Evolutionary conservation across 2,113 vertebrate genomes (phyloP), one percentile per base, ranked within the genome.

Genomic region (Heptranchias perlo): DNA sequence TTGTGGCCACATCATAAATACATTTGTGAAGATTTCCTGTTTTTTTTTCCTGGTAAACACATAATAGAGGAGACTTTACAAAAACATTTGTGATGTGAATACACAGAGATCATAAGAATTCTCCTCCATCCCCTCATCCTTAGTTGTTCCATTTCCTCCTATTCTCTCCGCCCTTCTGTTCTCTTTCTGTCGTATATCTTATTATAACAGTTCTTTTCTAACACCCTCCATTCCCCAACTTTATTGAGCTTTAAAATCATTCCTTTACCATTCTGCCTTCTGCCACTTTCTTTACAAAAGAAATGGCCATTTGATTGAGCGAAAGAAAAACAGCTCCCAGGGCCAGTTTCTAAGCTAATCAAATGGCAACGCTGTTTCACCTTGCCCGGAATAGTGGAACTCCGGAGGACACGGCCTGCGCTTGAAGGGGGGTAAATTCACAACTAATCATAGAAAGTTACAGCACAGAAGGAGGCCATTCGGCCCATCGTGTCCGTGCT

Each of bases 21-120:
- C 28, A 13, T 87, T 89, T 87, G 84, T 87, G 49, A 89, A 89
- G 52, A 58, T 54, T 89, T 89, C 86, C 86, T 89, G 25, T 89
- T 89, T 73, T 47, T 47, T 35, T 58, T 31, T 31, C n/a, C 86
- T 89, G 49, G 49, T 89, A 54, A 89, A 89, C 47, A 31, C 7
- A 11, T 31, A 58, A 31, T 7, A 31, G 8, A 54, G 44, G 49
- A 10, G 52, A 35, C 52, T 35, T 89, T 89, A 89, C 86, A 54
- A 89, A 87, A 87, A 87, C 84, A 86, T 87, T 67, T 35, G 69
- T 89, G 86, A 89, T 0, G 10, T 35, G 49, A 31, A 54, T 54
- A 31, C 47, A 87, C 47, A 49, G 21, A 52, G 47, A 5, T 21
- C 47, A 47, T 54, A 89, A 58, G 8, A 89, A 35, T 58, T 14